Percentiles rank a stretch among this genome's conserved stretches.
phyloP scores from a whole-genome alignment of 2,113 vertebrate genomes.

The Delphinus delphis region DNA sequence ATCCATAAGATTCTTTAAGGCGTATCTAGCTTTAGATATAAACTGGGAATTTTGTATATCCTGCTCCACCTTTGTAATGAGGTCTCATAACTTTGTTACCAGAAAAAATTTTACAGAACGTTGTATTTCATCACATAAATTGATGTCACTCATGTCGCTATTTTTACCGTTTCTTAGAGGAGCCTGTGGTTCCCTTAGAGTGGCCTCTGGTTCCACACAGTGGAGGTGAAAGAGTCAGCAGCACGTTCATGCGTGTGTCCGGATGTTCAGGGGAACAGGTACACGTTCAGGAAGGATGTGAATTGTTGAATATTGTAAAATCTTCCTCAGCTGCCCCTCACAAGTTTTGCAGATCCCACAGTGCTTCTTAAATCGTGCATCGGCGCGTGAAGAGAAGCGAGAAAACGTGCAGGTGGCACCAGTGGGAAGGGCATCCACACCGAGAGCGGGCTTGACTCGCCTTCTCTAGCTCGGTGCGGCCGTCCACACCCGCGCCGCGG shows the following conservation, averaged over 20 bases:
- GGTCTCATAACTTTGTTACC: not conserved
- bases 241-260: rapidly evolving
- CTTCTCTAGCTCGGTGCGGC: too few relatives aligned
- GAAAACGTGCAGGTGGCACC: rapidly evolving
- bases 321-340: too few relatives aligned
- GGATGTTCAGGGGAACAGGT: rapidly evolving
- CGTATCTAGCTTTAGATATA: not conserved
- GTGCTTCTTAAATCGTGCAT: not conserved
- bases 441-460: too few relatives aligned
- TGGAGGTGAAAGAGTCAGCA: not conserved
- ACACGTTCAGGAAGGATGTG: rapidly evolving
- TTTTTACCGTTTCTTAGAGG: too few relatives aligned
- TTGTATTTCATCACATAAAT: not conserved
- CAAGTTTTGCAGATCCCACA: rapidly evolving
- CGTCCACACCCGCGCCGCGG: not conserved
- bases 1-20: not conserved
- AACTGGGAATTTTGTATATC: not conserved
- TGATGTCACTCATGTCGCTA: too few relatives aligned
- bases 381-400: not conserved
- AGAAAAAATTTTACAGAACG: not conserved
- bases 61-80: not conserved
- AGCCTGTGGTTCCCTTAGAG: too few relatives aligned
- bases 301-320: not conserved
- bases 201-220: not conserved
- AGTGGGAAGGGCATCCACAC: not conserved